Evolutionary conservation across 30 jellyfish, hydroid and myxozoan species (phyloP).

Genomic region (Catostylus mosaicus): DNA sequence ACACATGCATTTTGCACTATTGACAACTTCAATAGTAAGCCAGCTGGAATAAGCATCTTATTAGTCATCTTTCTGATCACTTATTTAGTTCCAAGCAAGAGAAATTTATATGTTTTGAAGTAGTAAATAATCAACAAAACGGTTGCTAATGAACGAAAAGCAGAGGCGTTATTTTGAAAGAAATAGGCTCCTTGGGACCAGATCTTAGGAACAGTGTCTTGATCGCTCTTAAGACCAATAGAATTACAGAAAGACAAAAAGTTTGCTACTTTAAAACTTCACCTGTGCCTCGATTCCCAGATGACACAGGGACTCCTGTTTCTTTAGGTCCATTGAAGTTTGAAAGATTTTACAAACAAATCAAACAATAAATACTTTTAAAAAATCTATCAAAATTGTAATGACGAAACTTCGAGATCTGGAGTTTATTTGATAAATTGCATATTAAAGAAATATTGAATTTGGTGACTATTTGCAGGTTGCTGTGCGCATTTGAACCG

Average conservation of each 20-base stretch:
- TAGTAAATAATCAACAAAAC: constrained; percentile 44
- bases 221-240: not conserved
- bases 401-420: not conserved
- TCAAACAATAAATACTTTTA: not conserved
- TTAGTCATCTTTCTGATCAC: not conserved
- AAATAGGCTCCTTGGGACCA: constrained; percentile 27
- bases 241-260: not conserved
- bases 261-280: constrained; percentile 23
- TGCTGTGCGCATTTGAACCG: not conserved
- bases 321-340: not conserved
- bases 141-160: constrained; percentile 39
- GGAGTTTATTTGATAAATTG: not conserved
- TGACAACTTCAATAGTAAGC: not conserved
- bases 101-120: not conserved
- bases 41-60: not conserved
- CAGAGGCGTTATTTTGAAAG: constrained; percentile 38
- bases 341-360: constrained; percentile 11
- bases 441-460: not conserved
- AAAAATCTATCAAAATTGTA: not conserved
- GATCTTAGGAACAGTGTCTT: not conserved
- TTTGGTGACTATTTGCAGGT: not conserved
- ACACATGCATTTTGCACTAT: not conserved
- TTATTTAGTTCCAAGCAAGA: not conserved
- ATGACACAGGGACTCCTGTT: constrained; percentile 35
- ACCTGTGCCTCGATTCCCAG: constrained; percentile 30